A percentile compares a stretch with the other conserved stretches of the same genome.
These are phyloP conservation scores for Rhagologus leucostigma DNA, from an alignment of 2,113 vertebrate genomes.

Conservation along the genomic window DNA sequence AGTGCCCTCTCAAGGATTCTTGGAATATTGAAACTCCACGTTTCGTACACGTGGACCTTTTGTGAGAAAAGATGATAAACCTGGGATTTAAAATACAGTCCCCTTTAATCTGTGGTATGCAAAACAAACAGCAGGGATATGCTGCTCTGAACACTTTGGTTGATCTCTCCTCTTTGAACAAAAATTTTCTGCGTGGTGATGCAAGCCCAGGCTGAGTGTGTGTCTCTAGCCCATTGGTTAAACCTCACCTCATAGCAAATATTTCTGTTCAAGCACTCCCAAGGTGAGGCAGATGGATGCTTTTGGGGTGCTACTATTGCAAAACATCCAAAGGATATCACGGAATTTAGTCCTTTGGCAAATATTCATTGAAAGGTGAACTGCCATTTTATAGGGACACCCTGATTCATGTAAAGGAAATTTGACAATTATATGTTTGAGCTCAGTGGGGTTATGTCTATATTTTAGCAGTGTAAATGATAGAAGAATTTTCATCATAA, in stretches of 20 bases:
- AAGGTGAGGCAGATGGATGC: background rate
- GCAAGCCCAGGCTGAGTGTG: background rate
- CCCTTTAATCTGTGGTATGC: background rate
- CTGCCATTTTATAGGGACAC: background rate
- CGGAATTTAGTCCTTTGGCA: background rate
- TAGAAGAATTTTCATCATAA: background rate
- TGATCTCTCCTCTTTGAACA: background rate
- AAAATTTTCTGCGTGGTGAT: background rate
- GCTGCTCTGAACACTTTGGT: background rate
- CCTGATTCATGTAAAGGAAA: background rate
- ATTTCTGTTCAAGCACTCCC: background rate
- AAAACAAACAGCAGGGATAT: slow-evolving; percentile 13
- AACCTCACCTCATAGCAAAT: background rate
- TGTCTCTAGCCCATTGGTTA: background rate
- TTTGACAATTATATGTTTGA: background rate
- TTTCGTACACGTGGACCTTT: background rate
- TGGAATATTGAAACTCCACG: slow-evolving; percentile 2
- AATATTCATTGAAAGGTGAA: background rate
- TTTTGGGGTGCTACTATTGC: background rate
- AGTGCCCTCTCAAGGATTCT: slow-evolving; percentile 18
- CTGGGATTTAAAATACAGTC: background rate
- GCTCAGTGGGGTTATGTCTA: background rate
- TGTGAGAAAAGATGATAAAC: background rate
- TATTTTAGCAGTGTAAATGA: background rate
- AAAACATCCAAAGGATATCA: background rate